phyloP scores from a whole-genome alignment of 1,140 invertebrate species.

The Chrysomallon squamiferum region DNA sequence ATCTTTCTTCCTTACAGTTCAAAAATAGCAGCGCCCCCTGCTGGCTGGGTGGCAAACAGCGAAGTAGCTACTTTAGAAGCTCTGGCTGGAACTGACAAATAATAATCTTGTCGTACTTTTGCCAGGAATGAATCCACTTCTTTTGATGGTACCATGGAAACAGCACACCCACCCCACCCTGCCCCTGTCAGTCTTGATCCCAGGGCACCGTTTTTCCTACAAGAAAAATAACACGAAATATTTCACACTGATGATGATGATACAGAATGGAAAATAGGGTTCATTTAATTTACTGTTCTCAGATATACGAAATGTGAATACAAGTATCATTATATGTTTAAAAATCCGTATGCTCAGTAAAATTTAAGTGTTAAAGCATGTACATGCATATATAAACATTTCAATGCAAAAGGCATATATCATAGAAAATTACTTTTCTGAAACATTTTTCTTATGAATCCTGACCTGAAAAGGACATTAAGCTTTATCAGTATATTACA shows the following conservation, averaged over 20 bases:
- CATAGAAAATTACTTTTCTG: no score
- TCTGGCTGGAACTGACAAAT: constrained; percentile 57
- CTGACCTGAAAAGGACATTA: no score
- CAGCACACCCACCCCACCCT: constrained; percentile 95
- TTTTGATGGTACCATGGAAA: constrained; percentile 79
- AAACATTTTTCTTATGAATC: no score
- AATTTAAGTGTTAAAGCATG: no score
- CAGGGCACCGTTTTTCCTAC: constrained; percentile 71
- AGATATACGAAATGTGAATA: neutral
- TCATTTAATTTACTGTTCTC: neutral
- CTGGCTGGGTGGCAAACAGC: constrained; percentile 72
- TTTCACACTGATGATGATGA: neutral
- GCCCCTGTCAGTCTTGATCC: constrained; percentile 90
- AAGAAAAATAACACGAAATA: constrained; percentile 1
- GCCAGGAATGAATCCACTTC: constrained; percentile 75
- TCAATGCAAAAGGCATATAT: no score
- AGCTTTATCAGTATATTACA: no score
- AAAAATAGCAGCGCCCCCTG: constrained; percentile 66
- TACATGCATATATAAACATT: no score
- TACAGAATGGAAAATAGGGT: neutral
- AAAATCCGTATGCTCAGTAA: neutral
- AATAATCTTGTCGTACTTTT: constrained; percentile 74
- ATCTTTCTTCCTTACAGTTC: constrained; percentile 9
- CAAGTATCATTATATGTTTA: neutral
- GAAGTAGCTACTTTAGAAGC: constrained; percentile 39